Evolutionary conservation across 2,113 vertebrate genomes (phyloP).

Genomic region (Rhinolophus sinicus): DNA sequence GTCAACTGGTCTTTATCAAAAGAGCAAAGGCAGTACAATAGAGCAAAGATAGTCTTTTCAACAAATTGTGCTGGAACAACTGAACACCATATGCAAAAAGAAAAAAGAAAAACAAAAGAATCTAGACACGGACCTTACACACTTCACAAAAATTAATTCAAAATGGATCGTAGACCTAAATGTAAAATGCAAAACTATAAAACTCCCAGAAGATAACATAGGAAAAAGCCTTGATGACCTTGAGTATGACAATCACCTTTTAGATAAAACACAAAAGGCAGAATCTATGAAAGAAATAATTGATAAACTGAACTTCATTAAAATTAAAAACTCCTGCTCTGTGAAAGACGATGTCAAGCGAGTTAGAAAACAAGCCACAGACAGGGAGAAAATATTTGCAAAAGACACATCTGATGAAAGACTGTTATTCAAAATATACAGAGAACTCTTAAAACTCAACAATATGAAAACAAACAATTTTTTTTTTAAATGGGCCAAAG

Average conservation of each 20-base stretch:
- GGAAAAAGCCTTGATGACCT: neutral
- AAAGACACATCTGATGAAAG: neutral
- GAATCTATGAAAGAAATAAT: neutral
- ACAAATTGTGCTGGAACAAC: neutral
- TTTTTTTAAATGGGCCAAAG: neutral
- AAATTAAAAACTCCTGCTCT: neutral
- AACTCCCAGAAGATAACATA: neutral
- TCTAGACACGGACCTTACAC: neutral
- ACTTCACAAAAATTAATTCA: neutral
- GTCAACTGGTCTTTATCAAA: neutral
- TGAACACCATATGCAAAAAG: neutral
- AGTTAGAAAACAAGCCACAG: neutral
- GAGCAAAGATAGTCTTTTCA: neutral
- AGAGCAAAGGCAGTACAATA: neutral
- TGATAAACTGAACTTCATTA: neutral
- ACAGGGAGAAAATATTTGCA: neutral
- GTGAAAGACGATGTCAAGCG: neutral
- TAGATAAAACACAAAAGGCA: neutral
- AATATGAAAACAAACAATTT: neutral
- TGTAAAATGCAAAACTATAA: neutral
- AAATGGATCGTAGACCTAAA: neutral
- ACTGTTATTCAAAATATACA: neutral
- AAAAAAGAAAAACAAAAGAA: neutral
- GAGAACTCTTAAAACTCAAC: neutral
- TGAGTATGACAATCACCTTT: neutral